Conservation (phyloP, 2,797 vertebrate genomes). For the Lophius americanus region DNA sequence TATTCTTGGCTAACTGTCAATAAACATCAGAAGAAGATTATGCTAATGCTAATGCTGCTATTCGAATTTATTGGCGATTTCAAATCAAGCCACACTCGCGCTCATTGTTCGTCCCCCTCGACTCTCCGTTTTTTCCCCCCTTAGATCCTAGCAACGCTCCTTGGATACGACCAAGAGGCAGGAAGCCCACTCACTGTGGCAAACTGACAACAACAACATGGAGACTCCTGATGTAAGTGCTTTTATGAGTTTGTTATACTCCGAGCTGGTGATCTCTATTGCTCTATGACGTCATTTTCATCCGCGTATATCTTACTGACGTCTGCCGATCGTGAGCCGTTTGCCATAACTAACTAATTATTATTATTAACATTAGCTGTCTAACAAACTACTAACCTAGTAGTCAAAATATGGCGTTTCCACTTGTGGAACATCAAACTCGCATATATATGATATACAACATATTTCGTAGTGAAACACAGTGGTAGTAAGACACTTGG, state of each 20-base stretch:
- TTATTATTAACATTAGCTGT: conserved; percentile 1
- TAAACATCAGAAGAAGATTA: no score
- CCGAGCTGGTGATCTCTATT: accelerated
- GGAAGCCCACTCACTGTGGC: conserved; percentile 48
- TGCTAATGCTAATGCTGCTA: no score
- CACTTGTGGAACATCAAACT: no score
- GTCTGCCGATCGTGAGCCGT: background rate
- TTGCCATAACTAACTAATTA: conserved; percentile 11
- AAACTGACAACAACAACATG: conserved; percentile 50
- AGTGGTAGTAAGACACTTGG: no score
- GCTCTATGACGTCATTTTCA: background rate
- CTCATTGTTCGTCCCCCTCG: conserved; percentile 18
- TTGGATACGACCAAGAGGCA: conserved; percentile 54
- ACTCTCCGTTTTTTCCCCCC: conserved; percentile 1
- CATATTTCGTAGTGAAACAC: no score
- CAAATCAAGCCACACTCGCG: conserved; percentile 7
- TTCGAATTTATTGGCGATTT: background rate
- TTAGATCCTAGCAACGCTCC: conserved; percentile 66
- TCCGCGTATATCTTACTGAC: background rate
- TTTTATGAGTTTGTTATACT: accelerated
- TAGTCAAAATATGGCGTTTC: no score
- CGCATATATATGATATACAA: no score
- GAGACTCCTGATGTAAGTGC: conserved; percentile 46
- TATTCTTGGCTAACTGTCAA: no score
- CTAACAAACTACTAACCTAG: no score